Base-by-base conservation (phyloP, 2,797 vertebrate species). In the Siniperca scherzeri region DNA sequence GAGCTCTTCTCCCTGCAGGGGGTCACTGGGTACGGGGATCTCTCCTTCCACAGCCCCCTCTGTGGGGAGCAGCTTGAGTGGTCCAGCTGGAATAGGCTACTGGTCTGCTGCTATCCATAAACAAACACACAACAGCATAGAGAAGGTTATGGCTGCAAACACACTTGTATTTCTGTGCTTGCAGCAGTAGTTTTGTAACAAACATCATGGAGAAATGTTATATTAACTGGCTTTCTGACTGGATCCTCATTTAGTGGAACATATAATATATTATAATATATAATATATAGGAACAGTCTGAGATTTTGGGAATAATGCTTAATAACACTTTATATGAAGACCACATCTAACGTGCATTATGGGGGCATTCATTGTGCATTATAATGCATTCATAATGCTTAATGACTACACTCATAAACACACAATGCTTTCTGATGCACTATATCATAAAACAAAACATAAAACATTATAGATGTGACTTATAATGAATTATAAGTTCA, bases 21-120 rank as follows among this genome's bases (percentile, higher is more conserved):
- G 2, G 92, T 78, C 64, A 80, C 22, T 2, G 64, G 67, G 53
- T 83, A 75, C 22, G 52, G 88, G 25, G 96, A 91, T 90, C 94
- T 96, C 50, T 96, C 95, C 92, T 96, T 97, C 97, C 97, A 97
- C 80, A 72, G 87, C 33, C 94, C 93, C 66, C 82, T 91, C 92
- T 96, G 96, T 87, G 94, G 94, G 82, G 95, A 85, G 84, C 95
- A 96, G 57, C 96, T 96, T 80, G 94, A 84, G 88, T 92, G 96
- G 87, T 97, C 97, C 40, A 91, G 81, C 80, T 96, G 95, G 93
- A 96, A 94, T 1, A 94, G 91, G 91, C 91, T 84, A 71, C 95
- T 94, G 40, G 93, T 93, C 96, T 97, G 93, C 40, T 89, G 82
- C 33, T 48, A 17, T 30, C 17, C 67, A 81, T 7, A 73, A 82